Base-by-base conservation (phyloP, 2,888 invertebrate genomes). In the Lycia hirtaria region DNA sequence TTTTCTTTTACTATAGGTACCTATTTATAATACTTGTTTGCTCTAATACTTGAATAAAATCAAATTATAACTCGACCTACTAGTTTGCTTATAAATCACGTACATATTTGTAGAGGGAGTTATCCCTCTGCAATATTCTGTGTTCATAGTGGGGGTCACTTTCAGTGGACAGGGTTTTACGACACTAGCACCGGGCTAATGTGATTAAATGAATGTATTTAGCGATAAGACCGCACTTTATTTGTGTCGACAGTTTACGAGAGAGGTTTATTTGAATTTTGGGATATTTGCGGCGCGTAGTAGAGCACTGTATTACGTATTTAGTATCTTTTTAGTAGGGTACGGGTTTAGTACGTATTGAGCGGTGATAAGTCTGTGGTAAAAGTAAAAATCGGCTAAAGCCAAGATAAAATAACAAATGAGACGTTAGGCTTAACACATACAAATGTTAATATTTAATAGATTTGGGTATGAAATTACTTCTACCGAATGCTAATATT, bases 121-220 rank as follows among this genome's bases (percentile, higher is more conserved):
- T 41, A 3, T 33, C 10, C 4, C 15, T 47, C 45, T 33, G 14
- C 7, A 7, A 2, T 47, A 22, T 33, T 33, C 33, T 24, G 15
- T 9, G 5, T 22, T 14, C 32, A 33, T 49, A 48, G 43, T 43
- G 17, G 5, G 5, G 41, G 60, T 47, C 65, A 51, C 54, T 64
- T 63, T 64, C 69, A 61, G 65, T 64, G 56, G 56, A 50, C 69
- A 65, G 63, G 67, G 69, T 74, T 80, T 80, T 78, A 80, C 73
- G 76, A 73, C 68, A 71, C 70, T 64, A 69, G 71, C 71, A 76
- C 75, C 72, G 69, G 63, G 64, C 65, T 69, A 71, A 73, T 73
- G 76, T 72, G 76, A 72, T 76, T 75, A 73, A 77, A 78, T 73
- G 74, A 76, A 77, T 80, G 75, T 72, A 73, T 78, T 76, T 73